Evolutionary conservation across 2,888 invertebrate species (phyloP).

Genomic region (Germaria angustata): DNA sequence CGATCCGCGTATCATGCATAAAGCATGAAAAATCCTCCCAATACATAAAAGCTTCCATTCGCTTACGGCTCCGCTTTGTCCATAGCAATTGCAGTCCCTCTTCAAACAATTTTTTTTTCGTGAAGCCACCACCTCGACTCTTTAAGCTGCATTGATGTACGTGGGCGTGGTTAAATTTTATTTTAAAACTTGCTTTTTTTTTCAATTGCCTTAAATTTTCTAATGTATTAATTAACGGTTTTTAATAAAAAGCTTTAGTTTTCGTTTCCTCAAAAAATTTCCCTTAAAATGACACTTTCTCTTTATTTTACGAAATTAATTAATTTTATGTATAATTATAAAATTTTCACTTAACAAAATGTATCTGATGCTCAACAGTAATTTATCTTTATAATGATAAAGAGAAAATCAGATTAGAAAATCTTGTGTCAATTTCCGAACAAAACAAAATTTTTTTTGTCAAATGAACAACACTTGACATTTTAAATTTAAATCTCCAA

Average conservation of each 20-base stretch:
- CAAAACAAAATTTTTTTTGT: conserved; percentile 7
- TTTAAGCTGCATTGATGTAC: too few species aligned
- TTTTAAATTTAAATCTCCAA: conserved; percentile 27
- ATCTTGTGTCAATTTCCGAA: conserved; percentile 55
- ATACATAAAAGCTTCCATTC: too few species aligned
- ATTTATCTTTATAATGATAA: conserved; percentile 60
- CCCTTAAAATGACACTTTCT: background rate
- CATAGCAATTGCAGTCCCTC: too few species aligned
- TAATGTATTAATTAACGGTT: background rate
- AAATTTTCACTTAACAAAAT: conserved; percentile 15
- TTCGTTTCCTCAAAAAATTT: background rate
- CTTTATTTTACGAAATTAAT: conserved; percentile 46
- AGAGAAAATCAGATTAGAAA: conserved; percentile 44
- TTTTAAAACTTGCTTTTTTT: too few species aligned
- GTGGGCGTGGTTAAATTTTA: too few species aligned
- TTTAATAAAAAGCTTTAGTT: background rate
- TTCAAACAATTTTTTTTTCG: too few species aligned
- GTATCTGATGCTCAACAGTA: conserved; percentile 37
- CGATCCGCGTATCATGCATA: too few species aligned
- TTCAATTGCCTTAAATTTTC: background rate
- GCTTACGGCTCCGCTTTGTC: too few species aligned
- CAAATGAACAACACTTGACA: conserved; percentile 54
- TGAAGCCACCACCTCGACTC: too few species aligned
- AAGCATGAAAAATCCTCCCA: too few species aligned
- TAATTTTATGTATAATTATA: conserved; percentile 59